Conservation (phyloP, 2,888 invertebrate species). For the Stegana nigrithorax region DNA sequence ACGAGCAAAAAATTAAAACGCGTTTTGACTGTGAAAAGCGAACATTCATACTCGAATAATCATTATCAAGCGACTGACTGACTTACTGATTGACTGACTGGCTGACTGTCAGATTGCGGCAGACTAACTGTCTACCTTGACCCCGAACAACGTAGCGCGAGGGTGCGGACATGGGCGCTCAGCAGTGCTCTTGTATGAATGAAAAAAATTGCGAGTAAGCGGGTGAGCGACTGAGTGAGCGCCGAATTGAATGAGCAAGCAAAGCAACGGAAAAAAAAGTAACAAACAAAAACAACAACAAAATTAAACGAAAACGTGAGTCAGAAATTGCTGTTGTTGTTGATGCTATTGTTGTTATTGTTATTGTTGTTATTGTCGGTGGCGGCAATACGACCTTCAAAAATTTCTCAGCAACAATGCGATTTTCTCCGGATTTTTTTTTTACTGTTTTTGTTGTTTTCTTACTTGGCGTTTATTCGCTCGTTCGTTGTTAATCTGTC, state of each 20-base stretch:
- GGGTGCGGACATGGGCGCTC: too few species aligned
- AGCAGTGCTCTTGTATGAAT: background rate
- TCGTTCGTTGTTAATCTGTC: slow-evolving; percentile 1
- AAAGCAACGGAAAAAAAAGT: slow-evolving; percentile 21
- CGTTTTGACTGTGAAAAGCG: slow-evolving; percentile 18
- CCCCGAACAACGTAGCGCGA: background rate
- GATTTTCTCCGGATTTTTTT: background rate
- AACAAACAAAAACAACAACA: slow-evolving; percentile 23
- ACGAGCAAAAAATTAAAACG: slow-evolving; percentile 21
- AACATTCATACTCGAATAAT: slow-evolving; percentile 26
- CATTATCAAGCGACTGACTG: slow-evolving; percentile 43
- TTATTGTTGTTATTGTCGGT: background rate
- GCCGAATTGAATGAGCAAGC: slow-evolving; percentile 21
- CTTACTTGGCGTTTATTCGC: background rate
- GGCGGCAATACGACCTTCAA: slow-evolving; percentile 43
- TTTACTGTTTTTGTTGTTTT: background rate
- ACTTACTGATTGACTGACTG: slow-evolving; percentile 36
- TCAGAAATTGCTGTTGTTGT: slow-evolving; percentile 32
- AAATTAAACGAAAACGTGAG: slow-evolving; percentile 56
- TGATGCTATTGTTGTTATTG: slow-evolving; percentile 25
- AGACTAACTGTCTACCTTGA: slow-evolving; percentile 10
- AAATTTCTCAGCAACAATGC: slow-evolving; percentile 12
- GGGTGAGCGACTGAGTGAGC: background rate
- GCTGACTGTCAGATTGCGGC: too few species aligned
- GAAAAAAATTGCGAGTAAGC: background rate